Evolutionary conservation across 1,140 invertebrate genomes (phyloP), one percentile per base, ranked within the genome.

Genomic region (Neoseiulus cucumeris): DNA sequence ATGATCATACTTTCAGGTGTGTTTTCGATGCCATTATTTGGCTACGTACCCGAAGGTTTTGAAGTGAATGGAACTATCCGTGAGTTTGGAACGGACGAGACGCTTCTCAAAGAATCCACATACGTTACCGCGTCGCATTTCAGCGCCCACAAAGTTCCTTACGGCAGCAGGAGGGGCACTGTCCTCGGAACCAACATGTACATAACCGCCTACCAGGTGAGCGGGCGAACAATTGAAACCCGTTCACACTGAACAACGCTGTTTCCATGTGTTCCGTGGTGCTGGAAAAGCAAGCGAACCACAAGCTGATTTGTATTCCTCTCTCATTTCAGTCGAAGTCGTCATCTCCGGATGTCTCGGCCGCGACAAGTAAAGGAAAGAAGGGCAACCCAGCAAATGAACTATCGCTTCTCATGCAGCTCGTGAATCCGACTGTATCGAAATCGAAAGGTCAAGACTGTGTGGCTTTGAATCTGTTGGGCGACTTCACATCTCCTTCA

Each of bases 101-200:
- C 51, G 25, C 51, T 59, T 25, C 51, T 59, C 33, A 59, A 59
- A 33, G 51, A 59, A 59, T 59, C 51, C 14, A 14, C 51, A 2
- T 59, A 29, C 33, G 51, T 59, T 18, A 59, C 51, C 51, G 51
- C 51, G 33, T 59, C 51, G 51, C 51, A 59, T 25, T 59, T 59
- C 22, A 59, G 51, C 33, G 51, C 51, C 22, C 22, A 59, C 51
- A 59, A 59, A 25, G 51, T 59, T 59, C 51, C 51, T 2, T 59
- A 59, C 33, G 14, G 51, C 14, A 59, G 51, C 51, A 12, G 51
- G 22, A 25, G 51, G 22, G 51, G 51, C 25, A 59, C 51, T 20
- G 51, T 59, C 4, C 51, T 59, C 9, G 51, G 51, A 14, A 59
- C 51, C 4, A 59, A 59, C 22, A 59, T 59, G 51, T 59, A 59